Base-by-base conservation (phyloP, 2,797 vertebrate genomes). In the Neostethus bicornis region DNA sequence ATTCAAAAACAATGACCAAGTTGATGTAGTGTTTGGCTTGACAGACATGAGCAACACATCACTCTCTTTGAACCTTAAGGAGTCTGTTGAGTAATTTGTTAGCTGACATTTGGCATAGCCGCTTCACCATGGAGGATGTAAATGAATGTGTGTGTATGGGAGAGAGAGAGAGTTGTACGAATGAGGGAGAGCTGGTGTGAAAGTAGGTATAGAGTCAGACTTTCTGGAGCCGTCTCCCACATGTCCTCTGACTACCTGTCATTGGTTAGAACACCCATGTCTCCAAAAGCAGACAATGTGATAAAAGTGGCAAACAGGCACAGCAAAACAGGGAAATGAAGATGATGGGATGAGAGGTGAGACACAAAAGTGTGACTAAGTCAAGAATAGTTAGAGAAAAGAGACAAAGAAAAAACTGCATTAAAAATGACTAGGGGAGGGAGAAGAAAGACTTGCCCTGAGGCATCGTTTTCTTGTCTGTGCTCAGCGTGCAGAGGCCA, bases 151-250 rank as follows among this genome's bases (percentile, higher is more conserved):
- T 28, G 31, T 59, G 17, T 39, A 47, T 32, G 53, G 14, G 31
- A 14, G 5, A 32, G 12, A 32, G 31, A 32, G 14, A n/a, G 14
- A 35, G 32, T n/a, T 35, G 32, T 16, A 7, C 35, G 37, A 51
- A 51, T 44, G 31, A 61, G 21, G 41, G 41, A 53, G 58, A 67
- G 48, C 19, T 34, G 10, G 48, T 56, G 74, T 66, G 61, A 79
- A 62, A 68, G 80, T 73, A 75, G 77, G 76, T 83, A 79, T 69
- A 77, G 70, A 77, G 76, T 77, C 67, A 91, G 89, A 91, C 89
- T 86, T 62, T 84, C 80, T 88, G 88, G 89, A 90, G 90, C 89
- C 89, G 2, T 54, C 65, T 79, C 82, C 81, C 75, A 70, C 69
- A 82, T 82, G 68, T 75, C 85, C 80, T 78, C 73, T 61, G 58